Evolutionary conservation across 2,797 vertebrate genomes (phyloP).

Genomic region (Mus caroli): DNA sequence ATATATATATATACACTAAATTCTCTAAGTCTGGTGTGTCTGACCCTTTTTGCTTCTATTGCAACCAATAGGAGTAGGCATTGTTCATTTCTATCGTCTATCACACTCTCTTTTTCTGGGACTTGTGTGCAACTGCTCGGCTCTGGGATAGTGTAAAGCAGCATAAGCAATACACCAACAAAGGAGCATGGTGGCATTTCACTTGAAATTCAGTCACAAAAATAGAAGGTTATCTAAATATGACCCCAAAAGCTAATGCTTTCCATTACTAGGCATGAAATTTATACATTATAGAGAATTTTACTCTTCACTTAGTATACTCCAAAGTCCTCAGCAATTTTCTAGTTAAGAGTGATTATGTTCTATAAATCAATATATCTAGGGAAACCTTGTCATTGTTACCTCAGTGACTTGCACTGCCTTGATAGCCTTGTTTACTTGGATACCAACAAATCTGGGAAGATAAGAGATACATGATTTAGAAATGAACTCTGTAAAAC

Average conservation of each 20-base stretch:
- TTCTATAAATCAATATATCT: constrained; percentile 48
- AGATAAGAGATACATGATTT: constrained; percentile 39
- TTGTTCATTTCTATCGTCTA: not conserved
- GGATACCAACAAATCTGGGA: constrained; percentile 14
- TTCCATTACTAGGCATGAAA: not conserved
- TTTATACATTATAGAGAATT: not conserved
- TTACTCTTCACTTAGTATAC: not conserved
- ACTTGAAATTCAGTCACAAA: not conserved
- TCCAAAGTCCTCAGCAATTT: constrained; percentile 54
- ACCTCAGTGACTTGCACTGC: constrained; percentile 22
- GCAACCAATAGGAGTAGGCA: constrained; percentile 1
- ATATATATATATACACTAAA: not conserved
- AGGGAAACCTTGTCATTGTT: constrained; percentile 37
- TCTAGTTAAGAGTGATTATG: constrained; percentile 57
- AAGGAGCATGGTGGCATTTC: not conserved
- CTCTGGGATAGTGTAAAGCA: not conserved
- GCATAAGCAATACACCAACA: not conserved
- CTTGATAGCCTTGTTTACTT: constrained; percentile 45
- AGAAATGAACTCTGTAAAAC: constrained; percentile 40
- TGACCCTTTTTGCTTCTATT: not conserved
- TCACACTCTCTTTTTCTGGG: not conserved
- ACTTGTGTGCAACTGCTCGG: not conserved
- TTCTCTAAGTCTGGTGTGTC: not conserved
- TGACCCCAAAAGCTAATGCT: not conserved
- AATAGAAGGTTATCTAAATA: not conserved